phyloP scores from a whole-genome alignment of 2,797 vertebrate genomes.

The Picus viridis region DNA sequence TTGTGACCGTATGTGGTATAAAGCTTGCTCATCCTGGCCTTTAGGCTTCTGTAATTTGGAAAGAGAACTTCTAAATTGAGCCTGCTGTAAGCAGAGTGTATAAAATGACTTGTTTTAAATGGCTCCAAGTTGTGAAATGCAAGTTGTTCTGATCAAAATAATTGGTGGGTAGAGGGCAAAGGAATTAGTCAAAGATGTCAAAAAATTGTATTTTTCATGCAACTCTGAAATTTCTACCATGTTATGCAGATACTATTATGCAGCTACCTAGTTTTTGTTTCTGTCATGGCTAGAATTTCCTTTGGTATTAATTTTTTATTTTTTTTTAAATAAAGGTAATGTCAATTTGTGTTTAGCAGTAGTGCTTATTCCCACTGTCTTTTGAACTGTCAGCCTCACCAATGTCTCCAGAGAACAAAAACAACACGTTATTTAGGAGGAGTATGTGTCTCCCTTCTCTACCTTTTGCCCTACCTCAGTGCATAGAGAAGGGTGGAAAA shows the following conservation, averaged over 20 bases:
- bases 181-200: background rate
- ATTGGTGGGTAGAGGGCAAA: background rate
- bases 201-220: background rate
- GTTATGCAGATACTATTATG: background rate
- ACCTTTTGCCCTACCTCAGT: background rate
- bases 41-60: background rate
- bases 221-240: background rate
- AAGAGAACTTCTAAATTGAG: background rate
- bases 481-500: background rate
- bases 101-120: background rate
- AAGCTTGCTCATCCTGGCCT: background rate
- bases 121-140: background rate
- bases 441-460: background rate
- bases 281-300: background rate
- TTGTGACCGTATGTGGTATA: background rate
- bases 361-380: background rate
- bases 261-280: background rate
- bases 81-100: background rate
- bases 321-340: background rate
- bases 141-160: background rate
- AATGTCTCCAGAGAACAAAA: slow-evolving; percentile 7
- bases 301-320: background rate
- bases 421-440: background rate
- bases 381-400: background rate
- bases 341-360: background rate